Evolutionary conservation across 2,113 vertebrate genomes (phyloP).

Genomic region (Osmerus eperlanus): DNA sequence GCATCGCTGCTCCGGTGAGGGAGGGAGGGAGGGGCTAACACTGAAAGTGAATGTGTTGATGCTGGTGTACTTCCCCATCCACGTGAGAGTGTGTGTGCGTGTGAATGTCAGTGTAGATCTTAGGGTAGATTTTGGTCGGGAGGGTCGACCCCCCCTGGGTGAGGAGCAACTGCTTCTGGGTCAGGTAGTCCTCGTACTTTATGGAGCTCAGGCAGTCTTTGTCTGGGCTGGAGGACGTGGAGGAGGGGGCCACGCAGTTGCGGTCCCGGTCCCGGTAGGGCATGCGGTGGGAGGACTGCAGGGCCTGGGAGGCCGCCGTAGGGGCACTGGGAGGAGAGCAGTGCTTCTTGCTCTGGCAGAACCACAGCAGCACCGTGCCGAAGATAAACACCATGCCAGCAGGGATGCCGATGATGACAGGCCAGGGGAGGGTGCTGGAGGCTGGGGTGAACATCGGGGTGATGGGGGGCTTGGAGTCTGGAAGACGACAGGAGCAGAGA

Average conservation of each 20-base stretch:
- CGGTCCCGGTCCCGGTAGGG: conserved; percentile 61
- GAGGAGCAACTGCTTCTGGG: conserved; percentile 70
- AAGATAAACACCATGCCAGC: conserved; percentile 93
- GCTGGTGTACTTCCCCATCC: conserved; percentile 93
- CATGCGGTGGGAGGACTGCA: conserved; percentile 65
- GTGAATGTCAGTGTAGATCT: conserved; percentile 94
- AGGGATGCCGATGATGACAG: conserved; percentile 94
- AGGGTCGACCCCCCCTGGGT: conserved; percentile 66
- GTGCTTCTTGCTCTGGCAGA: conserved; percentile 92
- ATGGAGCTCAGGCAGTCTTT: conserved; percentile 84
- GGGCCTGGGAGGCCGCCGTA: conserved; percentile 47
- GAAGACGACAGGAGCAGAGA: conserved; percentile 9
- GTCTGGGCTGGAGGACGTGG: conserved; percentile 66
- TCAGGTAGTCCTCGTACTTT: conserved; percentile 88
- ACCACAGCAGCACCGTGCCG: conserved; percentile 90
- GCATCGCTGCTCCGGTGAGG: background rate
- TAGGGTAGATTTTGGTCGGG: conserved; percentile 90
- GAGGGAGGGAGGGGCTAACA: conserved; percentile 71
- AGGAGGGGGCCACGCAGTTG: conserved; percentile 36
- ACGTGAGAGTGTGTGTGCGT: conserved; percentile 87
- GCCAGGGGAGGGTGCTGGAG: conserved; percentile 87
- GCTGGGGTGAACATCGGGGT: conserved; percentile 74
- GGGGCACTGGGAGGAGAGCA: conserved; percentile 69
- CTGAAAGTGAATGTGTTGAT: conserved; percentile 94
- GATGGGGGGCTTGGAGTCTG: conserved; percentile 89